Evolutionary conservation across 1,140 invertebrate genomes (phyloP).

Genomic region (Euwallacea similis): DNA sequence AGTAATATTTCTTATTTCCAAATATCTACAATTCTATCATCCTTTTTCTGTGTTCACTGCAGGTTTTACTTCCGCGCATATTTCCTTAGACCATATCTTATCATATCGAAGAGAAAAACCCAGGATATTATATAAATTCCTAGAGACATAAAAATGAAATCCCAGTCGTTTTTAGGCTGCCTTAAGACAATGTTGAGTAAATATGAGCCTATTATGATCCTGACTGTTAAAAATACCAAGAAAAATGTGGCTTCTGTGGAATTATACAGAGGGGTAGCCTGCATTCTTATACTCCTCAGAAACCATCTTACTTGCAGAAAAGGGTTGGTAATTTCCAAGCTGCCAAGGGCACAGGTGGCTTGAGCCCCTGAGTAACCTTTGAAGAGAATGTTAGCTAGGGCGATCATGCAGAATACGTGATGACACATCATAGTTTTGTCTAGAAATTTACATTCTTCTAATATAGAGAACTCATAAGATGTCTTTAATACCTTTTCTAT

Average conservation of each 20-base stretch:
- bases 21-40: too few relatives aligned
- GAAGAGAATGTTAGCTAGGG: conserved; percentile 56
- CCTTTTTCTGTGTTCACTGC: too few relatives aligned
- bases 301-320: conserved; percentile 62
- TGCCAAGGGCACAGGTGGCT: conserved; percentile 57
- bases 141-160: conserved; percentile 45
- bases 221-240: conserved; percentile 44
- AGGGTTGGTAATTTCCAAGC: conserved; percentile 63
- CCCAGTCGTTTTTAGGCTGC: conserved; percentile 44
- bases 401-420: conserved; percentile 56
- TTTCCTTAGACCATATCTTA: conserved; percentile 43
- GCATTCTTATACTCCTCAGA: conserved; percentile 49
- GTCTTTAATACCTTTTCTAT: conserved; percentile 16
- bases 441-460: conserved; percentile 39
- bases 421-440: conserved; percentile 59
- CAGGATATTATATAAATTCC: conserved; percentile 50
- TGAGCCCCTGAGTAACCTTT: conserved; percentile 57
- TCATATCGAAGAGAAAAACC: conserved; percentile 48
- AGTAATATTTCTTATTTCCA: too few relatives aligned
- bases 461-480: not conserved
- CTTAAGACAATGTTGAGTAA: conserved; percentile 40
- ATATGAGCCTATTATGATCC: conserved; percentile 48
- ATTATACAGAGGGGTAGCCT: conserved; percentile 41
- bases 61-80: conserved; percentile 26
- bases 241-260: conserved; percentile 48